These are phyloP conservation scores for Phragmatobia fuliginosa DNA, from an alignment of 2,888 invertebrate species.

Conservation along the genomic window DNA sequence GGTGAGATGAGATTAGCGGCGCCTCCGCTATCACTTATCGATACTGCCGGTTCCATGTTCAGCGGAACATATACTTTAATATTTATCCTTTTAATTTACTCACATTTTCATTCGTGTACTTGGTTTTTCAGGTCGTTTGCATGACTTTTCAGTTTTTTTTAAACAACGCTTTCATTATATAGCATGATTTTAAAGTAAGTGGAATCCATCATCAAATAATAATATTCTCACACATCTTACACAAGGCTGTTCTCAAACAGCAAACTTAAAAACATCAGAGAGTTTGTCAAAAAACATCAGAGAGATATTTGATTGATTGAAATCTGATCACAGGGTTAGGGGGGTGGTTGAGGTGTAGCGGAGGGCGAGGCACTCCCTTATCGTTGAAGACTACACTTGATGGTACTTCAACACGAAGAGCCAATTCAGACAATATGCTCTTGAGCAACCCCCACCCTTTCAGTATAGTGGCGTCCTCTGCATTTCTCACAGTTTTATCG, in stretches of 20 bases:
- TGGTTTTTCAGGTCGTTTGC: too few relatives aligned
- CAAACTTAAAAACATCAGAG: too few relatives aligned
- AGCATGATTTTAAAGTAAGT: too few relatives aligned
- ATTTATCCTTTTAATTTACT: not conserved
- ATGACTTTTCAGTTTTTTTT: too few relatives aligned
- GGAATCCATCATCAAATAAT: too few relatives aligned
- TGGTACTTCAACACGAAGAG: conserved; percentile 21
- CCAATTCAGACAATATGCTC: conserved; percentile 43
- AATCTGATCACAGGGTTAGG: not conserved
- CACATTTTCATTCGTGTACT: not conserved
- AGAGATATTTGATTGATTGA: not conserved
- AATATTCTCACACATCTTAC: too few relatives aligned
- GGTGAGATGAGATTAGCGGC: not conserved
- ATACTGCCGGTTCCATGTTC: not conserved
- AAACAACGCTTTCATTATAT: too few relatives aligned
- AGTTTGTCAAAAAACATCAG: not conserved
- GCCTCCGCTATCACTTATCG: not conserved
- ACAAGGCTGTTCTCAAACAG: too few relatives aligned
- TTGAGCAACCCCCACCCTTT: conserved; percentile 12
- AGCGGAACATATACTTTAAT: not conserved
- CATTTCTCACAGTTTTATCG: not conserved
- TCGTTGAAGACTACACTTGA: conserved; percentile 24
- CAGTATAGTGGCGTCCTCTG: not conserved
- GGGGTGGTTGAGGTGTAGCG: not conserved
- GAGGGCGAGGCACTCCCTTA: not conserved